phyloP scores from a whole-genome alignment of 2,888 invertebrate genomes.

The Cyrtodaria siliqua region DNA sequence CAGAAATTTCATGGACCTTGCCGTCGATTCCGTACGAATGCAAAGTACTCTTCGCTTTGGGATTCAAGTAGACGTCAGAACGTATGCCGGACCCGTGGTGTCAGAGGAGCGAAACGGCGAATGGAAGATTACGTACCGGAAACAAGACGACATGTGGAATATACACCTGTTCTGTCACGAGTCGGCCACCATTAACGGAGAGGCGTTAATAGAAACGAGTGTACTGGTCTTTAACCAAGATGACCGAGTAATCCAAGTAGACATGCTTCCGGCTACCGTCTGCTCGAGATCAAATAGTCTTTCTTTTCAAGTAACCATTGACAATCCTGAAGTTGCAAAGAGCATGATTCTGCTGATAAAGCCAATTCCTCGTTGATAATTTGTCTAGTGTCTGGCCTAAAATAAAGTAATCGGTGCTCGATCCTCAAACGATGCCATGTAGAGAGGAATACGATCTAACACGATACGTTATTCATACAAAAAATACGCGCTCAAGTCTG shows the following conservation, averaged over 20 bases:
- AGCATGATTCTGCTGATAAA: conserved; percentile 83
- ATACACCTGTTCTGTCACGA: conserved; percentile 85
- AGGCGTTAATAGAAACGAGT: conserved; percentile 82
- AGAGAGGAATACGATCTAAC: no score
- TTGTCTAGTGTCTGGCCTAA: not conserved
- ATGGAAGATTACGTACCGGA: conserved; percentile 86
- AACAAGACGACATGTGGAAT: conserved; percentile 82
- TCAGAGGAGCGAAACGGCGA: conserved; percentile 81
- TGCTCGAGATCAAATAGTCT: conserved; percentile 81
- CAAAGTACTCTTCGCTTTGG: conserved; percentile 85
- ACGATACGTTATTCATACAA: no score
- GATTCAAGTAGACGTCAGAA: conserved; percentile 85
- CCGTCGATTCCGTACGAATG: conserved; percentile 84
- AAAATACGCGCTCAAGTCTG: no score
- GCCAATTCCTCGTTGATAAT: conserved; percentile 77
- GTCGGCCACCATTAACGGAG: conserved; percentile 82
- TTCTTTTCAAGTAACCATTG: conserved; percentile 75
- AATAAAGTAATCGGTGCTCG: no score
- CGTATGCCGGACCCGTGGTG: conserved; percentile 84
- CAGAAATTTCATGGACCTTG: conserved; percentile 83
- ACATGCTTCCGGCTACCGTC: conserved; percentile 73
- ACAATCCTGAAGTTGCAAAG: conserved; percentile 75
- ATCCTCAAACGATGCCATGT: no score
- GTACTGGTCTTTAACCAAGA: conserved; percentile 82
- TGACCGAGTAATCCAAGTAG: conserved; percentile 84